Evolutionary conservation across 1,140 invertebrate species (phyloP).

Genomic region (Camponotus pennsylvanicus): DNA sequence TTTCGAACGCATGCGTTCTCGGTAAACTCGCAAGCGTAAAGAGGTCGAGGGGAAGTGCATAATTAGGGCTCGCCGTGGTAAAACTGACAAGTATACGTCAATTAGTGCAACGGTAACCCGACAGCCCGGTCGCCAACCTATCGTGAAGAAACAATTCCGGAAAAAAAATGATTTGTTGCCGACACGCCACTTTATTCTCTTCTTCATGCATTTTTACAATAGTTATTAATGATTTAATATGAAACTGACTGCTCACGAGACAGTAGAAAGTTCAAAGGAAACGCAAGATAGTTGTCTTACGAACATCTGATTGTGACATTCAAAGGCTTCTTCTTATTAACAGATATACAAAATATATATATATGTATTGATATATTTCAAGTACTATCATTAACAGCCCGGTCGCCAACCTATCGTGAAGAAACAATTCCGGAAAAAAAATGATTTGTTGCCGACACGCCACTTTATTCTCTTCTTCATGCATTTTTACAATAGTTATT

Average conservation of each 20-base stretch:
- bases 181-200: slow-evolving; percentile 34
- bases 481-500: slow-evolving; percentile 10
- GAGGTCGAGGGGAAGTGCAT: slow-evolving; percentile 63
- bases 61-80: slow-evolving; percentile 66
- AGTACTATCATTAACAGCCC: background rate
- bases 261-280: background rate
- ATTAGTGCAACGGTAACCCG: slow-evolving; percentile 63
- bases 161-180: slow-evolving; percentile 12
- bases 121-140: background rate
- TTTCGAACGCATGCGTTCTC: slow-evolving; percentile 40
- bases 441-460: background rate
- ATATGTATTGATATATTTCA: background rate
- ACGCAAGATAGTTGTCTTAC: background rate
- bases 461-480: slow-evolving; percentile 32
- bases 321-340: too few relatives aligned
- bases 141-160: slow-evolving; percentile 39
- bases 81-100: slow-evolving; percentile 74
- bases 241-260: slow-evolving; percentile 11
- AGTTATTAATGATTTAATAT: slow-evolving; percentile 10
- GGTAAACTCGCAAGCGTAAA: slow-evolving; percentile 41
- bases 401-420: slow-evolving; percentile 24
- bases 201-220: slow-evolving; percentile 17
- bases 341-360: too few relatives aligned
- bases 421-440: slow-evolving; percentile 45
- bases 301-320: too few relatives aligned